Conservation (phyloP, 2,888 invertebrate genomes). For the Tetragnatha montana region DNA sequence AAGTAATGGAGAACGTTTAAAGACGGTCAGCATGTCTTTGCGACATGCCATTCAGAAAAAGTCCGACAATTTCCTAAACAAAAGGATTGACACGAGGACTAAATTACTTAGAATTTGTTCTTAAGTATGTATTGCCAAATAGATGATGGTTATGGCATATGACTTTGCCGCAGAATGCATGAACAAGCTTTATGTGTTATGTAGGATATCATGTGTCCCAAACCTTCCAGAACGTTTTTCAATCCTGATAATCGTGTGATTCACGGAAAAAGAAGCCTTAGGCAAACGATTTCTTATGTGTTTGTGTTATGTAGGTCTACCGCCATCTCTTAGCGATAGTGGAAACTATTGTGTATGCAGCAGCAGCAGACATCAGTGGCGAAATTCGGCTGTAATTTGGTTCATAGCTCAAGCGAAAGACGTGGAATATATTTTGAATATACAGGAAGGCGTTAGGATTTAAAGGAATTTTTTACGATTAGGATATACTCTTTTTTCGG, state of each 20-base stretch:
- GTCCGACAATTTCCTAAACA: conserved; percentile 16
- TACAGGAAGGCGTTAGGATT: too few relatives aligned
- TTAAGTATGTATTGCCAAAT: background rate
- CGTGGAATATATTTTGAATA: too few relatives aligned
- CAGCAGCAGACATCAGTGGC: background rate
- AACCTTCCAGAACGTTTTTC: conserved; percentile 22
- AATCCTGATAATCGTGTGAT: conserved; percentile 10
- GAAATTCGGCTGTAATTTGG: background rate
- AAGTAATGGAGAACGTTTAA: conserved; percentile 13
- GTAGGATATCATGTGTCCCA: conserved; percentile 40
- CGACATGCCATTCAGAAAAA: conserved; percentile 43
- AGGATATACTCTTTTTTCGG: background rate
- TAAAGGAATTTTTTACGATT: too few relatives aligned
- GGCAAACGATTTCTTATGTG: background rate
- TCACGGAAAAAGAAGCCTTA: conserved; percentile 6
- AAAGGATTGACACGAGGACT: conserved; percentile 22
- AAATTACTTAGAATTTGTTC: conserved; percentile 20
- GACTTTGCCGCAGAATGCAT: conserved; percentile 45
- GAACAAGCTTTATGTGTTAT: conserved; percentile 58
- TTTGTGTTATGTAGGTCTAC: conserved; percentile 16
- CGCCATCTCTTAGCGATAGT: conserved; percentile 54
- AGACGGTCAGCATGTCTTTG: conserved; percentile 50
- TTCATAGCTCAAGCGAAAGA: background rate
- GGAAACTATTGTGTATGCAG: conserved; percentile 32
- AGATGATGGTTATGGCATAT: conserved; percentile 42